Evolutionary conservation across 1,140 invertebrate genomes (phyloP), one percentile per base, ranked within the genome.

Genomic region (Oryctes rhinoceros): DNA sequence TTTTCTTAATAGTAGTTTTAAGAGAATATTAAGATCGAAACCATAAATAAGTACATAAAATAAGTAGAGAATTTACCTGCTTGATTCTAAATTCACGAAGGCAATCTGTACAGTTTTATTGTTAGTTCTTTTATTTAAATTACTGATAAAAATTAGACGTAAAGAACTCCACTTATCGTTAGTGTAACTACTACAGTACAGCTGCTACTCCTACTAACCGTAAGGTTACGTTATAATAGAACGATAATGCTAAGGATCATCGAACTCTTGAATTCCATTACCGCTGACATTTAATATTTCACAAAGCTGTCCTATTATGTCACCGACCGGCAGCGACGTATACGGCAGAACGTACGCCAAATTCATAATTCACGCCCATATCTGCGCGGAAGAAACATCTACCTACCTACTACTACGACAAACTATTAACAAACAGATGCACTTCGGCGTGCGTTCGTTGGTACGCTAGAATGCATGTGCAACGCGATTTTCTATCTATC

Each of bases 261-360:
- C 65, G 65, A 71, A 71, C 65, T 59, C 65, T 71, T 35, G 65
- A 71, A 37, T 71, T 37, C 53, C 53, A 59, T 59, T 35, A 37
- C 24, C 65, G 65, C 35, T 71, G 65, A 71, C 65, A 71, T 71
- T 71, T 71, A 71, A 71, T 71, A 71, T 71, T 71, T 71, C 65
- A 71, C 65, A 71, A 30, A 71, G 65, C 65, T 71, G 35, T 71
- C 65, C 35, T 71, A 71, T 71, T 71, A 71, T 71, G 65, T 71
- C 65, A 71, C 65, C 65, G 65, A 71, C 35, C 65, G 65, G 24
- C 24, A 35, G 65, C 65, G 18, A 15, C 53, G 53, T 18, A 59
- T 18, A 59, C 53, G 53, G 65, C 35, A 37, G 20, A 35, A 71
- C 65, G 65, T 71, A 35, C 65, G 65, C 65, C 65, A 71, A 71